Evolutionary conservation across 2,113 vertebrate genomes (phyloP).

Genomic region (Corydoras maculifer): DNA sequence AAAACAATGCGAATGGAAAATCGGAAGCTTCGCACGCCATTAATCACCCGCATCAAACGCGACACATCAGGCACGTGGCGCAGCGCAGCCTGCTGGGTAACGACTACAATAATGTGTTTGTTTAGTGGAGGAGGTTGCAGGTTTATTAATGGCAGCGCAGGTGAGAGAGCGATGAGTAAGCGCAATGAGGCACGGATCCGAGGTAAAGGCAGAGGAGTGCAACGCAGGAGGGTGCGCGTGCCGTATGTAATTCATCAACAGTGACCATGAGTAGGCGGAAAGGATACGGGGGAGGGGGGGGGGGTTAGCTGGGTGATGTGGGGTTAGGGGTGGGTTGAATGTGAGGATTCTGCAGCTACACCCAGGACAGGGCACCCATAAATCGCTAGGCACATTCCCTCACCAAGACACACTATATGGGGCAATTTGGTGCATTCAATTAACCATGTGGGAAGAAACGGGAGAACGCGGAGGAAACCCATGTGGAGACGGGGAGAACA

Average conservation of each 20-base stretch:
- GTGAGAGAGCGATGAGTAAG: constrained; percentile 45
- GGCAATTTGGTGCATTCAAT: too few species aligned
- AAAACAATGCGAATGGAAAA: constrained; percentile 43
- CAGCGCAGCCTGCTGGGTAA: constrained; percentile 16
- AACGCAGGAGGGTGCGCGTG: neutral
- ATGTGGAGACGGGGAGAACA: too few species aligned
- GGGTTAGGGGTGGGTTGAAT: too few species aligned
- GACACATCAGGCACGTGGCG: constrained; percentile 16
- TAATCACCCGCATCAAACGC: constrained; percentile 44
- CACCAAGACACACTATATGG: too few species aligned
- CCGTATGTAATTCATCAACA: constrained; percentile 41
- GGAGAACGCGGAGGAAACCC: too few species aligned
- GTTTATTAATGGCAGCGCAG: constrained; percentile 45
- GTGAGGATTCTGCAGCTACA: too few species aligned
- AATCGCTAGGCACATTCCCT: too few species aligned
- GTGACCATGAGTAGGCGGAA: constrained; percentile 40
- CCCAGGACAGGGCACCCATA: too few species aligned
- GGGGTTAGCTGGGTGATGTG: too few species aligned
- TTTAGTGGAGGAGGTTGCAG: constrained; percentile 31
- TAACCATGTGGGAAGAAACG: too few species aligned
- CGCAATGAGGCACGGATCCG: constrained; percentile 21
- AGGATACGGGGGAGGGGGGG: neutral
- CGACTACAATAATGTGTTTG: constrained; percentile 42
- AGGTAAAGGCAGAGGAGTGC: constrained; percentile 27
- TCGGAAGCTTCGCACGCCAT: constrained; percentile 32